Percentiles rank a stretch among this genome's conserved stretches.
Evolutionary conservation across 2,888 invertebrate species (phyloP).

Genomic region (Cotesia congregata): DNA sequence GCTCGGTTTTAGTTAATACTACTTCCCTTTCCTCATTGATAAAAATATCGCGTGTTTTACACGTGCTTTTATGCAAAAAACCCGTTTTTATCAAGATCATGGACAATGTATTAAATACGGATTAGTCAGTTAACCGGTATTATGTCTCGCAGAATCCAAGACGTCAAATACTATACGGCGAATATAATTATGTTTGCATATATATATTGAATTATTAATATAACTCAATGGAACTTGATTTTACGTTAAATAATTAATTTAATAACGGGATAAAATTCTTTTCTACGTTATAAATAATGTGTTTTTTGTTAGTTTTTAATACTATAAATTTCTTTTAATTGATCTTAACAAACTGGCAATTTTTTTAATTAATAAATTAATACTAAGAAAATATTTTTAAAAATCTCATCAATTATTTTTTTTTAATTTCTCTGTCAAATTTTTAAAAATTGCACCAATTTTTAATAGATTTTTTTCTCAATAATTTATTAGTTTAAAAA

Average conservation of each 20-base stretch:
- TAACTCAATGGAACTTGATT: slow-evolving; percentile 3
- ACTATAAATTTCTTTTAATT: not conserved
- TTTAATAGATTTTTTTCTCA: too few relatives aligned
- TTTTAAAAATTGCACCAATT: too few relatives aligned
- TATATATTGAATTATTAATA: slow-evolving; percentile 32
- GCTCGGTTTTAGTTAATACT: too few relatives aligned
- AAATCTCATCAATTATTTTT: too few relatives aligned
- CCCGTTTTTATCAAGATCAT: not conserved
- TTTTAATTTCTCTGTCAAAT: too few relatives aligned
- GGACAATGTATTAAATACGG: not conserved
- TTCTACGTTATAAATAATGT: not conserved
- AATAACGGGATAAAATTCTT: slow-evolving; percentile 46
- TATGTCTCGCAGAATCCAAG: slow-evolving; percentile 14
- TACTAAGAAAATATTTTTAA: too few relatives aligned
- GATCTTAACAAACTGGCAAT: not conserved
- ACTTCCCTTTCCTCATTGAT: not conserved
- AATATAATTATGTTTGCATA: not conserved
- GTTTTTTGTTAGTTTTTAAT: not conserved
- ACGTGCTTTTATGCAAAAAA: slow-evolving; percentile 12
- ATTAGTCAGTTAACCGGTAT: not conserved
- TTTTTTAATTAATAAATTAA: not conserved
- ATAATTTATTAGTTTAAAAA: too few relatives aligned
- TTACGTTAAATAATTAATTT: slow-evolving; percentile 29
- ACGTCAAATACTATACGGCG: slow-evolving; percentile 14
- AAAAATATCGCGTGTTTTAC: slow-evolving; percentile 15